phyloP scores from a whole-genome alignment of 1,140 invertebrate genomes.

The Pachyrhynchus sulphureomaculatus region DNA sequence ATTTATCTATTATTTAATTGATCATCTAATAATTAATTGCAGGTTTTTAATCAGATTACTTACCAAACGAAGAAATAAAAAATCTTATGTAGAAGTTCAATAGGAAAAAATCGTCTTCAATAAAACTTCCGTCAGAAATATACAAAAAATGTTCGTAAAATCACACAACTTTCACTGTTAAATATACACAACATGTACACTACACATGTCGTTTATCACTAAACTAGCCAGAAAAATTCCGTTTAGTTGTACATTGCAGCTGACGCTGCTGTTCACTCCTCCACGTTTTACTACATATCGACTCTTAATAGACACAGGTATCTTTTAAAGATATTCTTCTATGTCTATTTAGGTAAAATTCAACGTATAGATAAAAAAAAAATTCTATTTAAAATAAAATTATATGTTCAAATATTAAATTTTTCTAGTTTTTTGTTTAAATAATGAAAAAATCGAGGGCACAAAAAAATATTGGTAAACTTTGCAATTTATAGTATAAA shows the following conservation, averaged over 20 bases:
- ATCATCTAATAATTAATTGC: too few relatives aligned
- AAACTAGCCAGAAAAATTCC: background rate
- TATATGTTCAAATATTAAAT: background rate
- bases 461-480: too few relatives aligned
- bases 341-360: background rate
- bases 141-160: too few relatives aligned
- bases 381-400: background rate
- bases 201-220: background rate
- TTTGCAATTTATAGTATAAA: background rate
- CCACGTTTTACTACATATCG: background rate
- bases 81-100: too few relatives aligned
- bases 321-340: background rate
- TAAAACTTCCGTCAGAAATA: too few relatives aligned
- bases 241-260: background rate
- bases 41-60: background rate
- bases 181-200: background rate
- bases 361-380: background rate
- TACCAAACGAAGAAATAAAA: background rate
- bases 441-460: background rate
- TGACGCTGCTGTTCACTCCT: background rate
- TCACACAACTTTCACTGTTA: background rate
- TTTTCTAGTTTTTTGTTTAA: background rate
- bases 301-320: background rate
- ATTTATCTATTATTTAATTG: background rate
- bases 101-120: too few relatives aligned